phyloP scores from a whole-genome alignment of 2,113 vertebrate species.

The Menura novaehollandiae region DNA sequence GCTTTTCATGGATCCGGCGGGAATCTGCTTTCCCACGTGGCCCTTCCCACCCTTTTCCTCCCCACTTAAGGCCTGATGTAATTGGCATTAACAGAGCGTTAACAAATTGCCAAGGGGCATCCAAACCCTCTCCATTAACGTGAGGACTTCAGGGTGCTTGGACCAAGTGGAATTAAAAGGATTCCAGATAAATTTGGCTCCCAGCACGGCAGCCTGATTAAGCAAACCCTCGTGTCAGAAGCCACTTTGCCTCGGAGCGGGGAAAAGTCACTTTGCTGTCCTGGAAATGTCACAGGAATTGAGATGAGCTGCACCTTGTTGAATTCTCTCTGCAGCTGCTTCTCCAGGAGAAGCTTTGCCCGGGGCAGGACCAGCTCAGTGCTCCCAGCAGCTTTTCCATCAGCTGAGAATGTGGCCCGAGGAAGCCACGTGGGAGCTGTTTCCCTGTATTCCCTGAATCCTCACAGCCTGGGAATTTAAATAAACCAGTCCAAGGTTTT shows the following conservation, averaged over 20 bases:
- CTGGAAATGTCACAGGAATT: not conserved
- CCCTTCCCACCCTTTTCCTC: not conserved
- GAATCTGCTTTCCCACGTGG: not conserved
- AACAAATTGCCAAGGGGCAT: not conserved
- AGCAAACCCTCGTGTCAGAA: not conserved
- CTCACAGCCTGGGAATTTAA: not conserved
- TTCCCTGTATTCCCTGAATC: not conserved
- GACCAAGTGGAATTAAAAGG: not conserved
- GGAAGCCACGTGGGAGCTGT: not conserved
- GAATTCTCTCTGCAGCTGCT: not conserved
- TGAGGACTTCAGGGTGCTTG: not conserved
- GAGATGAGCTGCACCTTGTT: not conserved
- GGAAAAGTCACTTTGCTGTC: not conserved
- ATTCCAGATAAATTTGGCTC: not conserved
- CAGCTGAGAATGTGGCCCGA: not conserved
- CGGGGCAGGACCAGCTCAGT: not conserved
- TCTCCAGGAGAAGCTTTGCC: not conserved
- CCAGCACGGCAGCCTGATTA: not conserved
- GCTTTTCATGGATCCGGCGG: not conserved
- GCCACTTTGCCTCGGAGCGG: not conserved
- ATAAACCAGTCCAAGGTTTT: not conserved
- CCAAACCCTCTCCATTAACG: not conserved
- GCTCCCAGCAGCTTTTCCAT: not conserved
- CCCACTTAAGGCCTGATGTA: not conserved
- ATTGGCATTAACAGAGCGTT: slow-evolving; percentile 6